Evolutionary conservation across 2,888 invertebrate species (phyloP), one percentile per base, ranked within the genome.

Genomic region (Pharmacophagus antenor): DNA sequence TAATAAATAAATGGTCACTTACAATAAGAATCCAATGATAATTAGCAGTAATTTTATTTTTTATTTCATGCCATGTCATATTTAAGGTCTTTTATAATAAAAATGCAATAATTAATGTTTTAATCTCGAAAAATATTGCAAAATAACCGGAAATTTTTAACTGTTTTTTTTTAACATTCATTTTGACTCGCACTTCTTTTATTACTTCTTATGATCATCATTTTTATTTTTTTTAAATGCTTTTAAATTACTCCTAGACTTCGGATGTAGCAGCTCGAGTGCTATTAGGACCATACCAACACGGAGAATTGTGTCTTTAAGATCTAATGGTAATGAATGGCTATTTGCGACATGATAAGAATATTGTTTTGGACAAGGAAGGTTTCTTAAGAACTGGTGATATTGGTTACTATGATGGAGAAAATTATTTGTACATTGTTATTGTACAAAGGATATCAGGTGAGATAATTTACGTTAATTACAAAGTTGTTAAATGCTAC

Each of bases 281-380:
- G 62, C 72, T 54, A 8, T 58, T 82, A 15, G 83, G 78, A 0
- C 70, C 75, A 0, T 67, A 76, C 56, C 64, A 77, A 62, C 70
- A 71, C n/a, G 83, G 84, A 7, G 84, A 84, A 67, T 73, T 84
- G 10, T 79, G 84, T 62, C 25, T 83, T n/a, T 79, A 78, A 56
- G 76, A 83, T 2, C 78, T 77, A 0, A 65, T 72, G 4, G 51
- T 78, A 20, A 80, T 82, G 80, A 79, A 79, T 53, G 81, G 82
- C 5, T 84, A 83, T 59, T 67, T 71, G 0, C 75, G 74, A 18
- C 63, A 80, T 61, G 73, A 73, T 6, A 47, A 42, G 20, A 53
- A 44, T 0, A 61, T 64, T 1, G 61, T 62, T 18, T 65, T 68
- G 1, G 71, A 72, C 23, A 59, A 65, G 4, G 72, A 71, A 44